Evolutionary conservation across 2,888 invertebrate species (phyloP), one percentile per base, ranked within the genome.

Genomic region (Cosmia pyralina): DNA sequence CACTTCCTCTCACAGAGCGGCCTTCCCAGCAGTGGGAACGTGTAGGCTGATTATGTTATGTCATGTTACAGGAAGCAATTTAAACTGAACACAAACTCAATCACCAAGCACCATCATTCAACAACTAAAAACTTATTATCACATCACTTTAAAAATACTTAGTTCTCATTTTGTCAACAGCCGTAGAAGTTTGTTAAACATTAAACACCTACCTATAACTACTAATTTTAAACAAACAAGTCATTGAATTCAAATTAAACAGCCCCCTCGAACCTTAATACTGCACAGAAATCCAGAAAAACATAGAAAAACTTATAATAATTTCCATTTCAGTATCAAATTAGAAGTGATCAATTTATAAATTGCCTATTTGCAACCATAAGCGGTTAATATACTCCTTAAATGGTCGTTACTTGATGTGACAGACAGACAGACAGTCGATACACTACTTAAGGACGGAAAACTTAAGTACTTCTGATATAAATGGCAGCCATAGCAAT

Each of bases 361-460:
- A 94, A 94, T 92, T 90, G 91, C 88, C 89, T 90, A 93, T 94
- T 94, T 94, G 91, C 92, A 93, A 93, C 94, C 92, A 91, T 93
- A 94, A 91, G 90, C 88, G 92, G 92, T 92, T 93, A 93, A 93
- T 94, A 92, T 89, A 89, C 77, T 76, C 93, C 92, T 82, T 94
- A 93, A 83, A 95, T 88, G 94, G 94, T 50, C 69, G 69, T 83
- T 75, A 85, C 82, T 85, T 84, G 88, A 87, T 85, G 89, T 92
- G 94, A 93, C 92, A 89, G 94, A 93, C 93, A 86, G 93, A 92
- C 90, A 80, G 93, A 91, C 92, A 85, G 89, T 79, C 88, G 86
- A 84, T 88, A 84, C 72, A 77, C 86, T 87, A 72, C 80, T 83
- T 89, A 90, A 82, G 90, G 90, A 83, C 81, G 75, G 76, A 83